Percentiles rank a stretch among this genome's conserved stretches.
phyloP scores from a whole-genome alignment of 92 coral and sea anemone species.

The Parazoanthus atlanticus region DNA sequence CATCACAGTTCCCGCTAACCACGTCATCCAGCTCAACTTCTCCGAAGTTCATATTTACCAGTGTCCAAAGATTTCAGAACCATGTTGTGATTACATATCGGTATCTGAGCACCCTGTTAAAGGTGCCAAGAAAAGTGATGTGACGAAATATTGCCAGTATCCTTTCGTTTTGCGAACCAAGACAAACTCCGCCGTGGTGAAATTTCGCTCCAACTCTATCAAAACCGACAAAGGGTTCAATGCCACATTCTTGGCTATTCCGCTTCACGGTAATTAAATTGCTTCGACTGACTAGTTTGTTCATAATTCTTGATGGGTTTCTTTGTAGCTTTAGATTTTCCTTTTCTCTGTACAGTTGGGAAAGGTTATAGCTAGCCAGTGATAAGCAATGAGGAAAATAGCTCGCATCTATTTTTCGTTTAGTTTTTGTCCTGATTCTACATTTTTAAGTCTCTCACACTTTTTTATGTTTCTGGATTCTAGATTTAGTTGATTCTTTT shows the following conservation, averaged over 20 bases:
- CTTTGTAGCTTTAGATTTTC: too few species aligned
- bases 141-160: not conserved
- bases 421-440: too few species aligned
- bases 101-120: not conserved
- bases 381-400: too few species aligned
- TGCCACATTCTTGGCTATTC: not conserved
- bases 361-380: too few species aligned
- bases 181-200: not conserved
- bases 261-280: not conserved
- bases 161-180: not conserved
- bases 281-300: too few species aligned
- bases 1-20: constrained; percentile 5
- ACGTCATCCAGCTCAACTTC: not conserved
- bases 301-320: too few species aligned
- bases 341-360: too few species aligned
- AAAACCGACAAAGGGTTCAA: not conserved
- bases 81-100: not conserved
- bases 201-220: not conserved
- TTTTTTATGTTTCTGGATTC: too few species aligned
- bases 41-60: not conserved
- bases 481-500: too few species aligned
- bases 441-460: too few species aligned
- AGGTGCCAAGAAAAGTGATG: too few species aligned
- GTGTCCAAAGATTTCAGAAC: not conserved
- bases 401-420: too few species aligned